phyloP scores from a whole-genome alignment of 2,888 invertebrate genomes.

The Meandrusa payeni region DNA sequence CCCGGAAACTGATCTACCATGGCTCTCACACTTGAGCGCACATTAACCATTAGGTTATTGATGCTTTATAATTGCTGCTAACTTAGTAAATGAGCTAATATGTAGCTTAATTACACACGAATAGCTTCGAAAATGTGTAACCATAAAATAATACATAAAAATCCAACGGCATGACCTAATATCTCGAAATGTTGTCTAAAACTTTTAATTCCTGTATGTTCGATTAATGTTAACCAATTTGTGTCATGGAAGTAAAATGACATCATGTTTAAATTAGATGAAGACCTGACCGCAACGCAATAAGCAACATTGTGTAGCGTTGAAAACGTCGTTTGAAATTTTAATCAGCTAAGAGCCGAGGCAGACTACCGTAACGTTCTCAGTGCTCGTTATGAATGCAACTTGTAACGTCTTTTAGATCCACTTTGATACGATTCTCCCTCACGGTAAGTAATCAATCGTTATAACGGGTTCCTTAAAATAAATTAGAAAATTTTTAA shows the following conservation, averaged over 20 bases:
- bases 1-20: no score
- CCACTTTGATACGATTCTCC: slow-evolving; percentile 1
- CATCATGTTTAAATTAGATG: not conserved
- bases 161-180: no score
- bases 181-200: no score
- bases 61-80: no score
- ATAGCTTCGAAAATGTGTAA: no score
- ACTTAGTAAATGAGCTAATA: no score
- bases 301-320: slow-evolving; percentile 12
- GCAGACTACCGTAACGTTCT: slow-evolving; percentile 2
- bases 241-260: not conserved
- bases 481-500: not conserved
- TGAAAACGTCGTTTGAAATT: slow-evolving; percentile 14
- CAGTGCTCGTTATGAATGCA: slow-evolving; percentile 8
- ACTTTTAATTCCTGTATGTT: no score
- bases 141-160: no score
- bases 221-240: no score
- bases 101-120: no score
- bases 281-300: not conserved
- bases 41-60: no score
- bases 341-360: slow-evolving; percentile 17
- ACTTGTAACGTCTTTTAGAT: slow-evolving; percentile 9
- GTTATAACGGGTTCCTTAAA: not conserved
- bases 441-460: not conserved
- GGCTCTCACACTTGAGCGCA: no score